Conservation (phyloP, 2,113 vertebrate genomes). For the Syrmaticus mikado region DNA sequence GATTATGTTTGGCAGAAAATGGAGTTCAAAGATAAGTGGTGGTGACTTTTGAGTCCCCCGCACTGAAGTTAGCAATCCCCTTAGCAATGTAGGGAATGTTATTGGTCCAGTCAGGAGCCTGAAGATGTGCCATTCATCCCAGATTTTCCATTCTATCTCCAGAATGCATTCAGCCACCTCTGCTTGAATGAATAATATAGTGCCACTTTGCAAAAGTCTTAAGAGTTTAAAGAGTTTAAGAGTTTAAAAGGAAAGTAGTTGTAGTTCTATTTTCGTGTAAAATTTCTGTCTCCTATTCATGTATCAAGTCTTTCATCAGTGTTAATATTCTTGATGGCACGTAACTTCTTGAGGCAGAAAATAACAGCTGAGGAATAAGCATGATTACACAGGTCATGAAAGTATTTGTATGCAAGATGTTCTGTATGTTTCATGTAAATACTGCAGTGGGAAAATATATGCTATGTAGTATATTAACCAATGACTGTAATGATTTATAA, state of each 20-base stretch:
- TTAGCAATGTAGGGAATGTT: neutral
- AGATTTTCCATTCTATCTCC: neutral
- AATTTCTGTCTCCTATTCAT: neutral
- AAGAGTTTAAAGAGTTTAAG: too few relatives aligned
- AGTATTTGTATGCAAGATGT: neutral
- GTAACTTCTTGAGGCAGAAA: neutral
- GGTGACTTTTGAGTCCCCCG: neutral
- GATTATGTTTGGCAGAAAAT: neutral
- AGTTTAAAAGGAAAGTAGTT: neutral
- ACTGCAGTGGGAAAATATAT: neutral
- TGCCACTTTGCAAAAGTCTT: neutral
- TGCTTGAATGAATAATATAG: neutral
- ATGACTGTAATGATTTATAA: neutral
- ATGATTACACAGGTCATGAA: neutral
- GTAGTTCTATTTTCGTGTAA: neutral
- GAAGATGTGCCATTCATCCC: neutral
- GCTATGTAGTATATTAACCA: neutral
- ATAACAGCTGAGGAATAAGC: neutral
- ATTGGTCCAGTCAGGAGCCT: neutral
- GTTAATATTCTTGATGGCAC: neutral
- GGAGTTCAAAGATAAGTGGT: neutral
- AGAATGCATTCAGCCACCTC: neutral
- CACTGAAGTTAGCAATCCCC: neutral
- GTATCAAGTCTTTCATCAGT: neutral
- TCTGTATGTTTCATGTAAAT: neutral